Evolutionary conservation across 2,113 vertebrate genomes (phyloP).

Genomic region (Columba janthina): DNA sequence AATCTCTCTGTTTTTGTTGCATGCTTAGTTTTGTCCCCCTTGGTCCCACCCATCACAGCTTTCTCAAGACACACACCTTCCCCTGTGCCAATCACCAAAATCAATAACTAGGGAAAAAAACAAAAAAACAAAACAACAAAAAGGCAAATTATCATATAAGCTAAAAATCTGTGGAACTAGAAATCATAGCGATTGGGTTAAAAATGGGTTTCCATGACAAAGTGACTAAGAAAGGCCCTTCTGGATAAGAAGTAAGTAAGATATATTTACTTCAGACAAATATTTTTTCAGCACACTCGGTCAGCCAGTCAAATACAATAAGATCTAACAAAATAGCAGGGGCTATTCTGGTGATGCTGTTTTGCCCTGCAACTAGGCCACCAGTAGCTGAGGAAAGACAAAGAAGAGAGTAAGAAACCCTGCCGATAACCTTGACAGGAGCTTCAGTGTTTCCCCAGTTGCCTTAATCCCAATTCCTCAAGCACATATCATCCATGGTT

Average conservation of each 20-base stretch:
- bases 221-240: neutral
- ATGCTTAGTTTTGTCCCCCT: neutral
- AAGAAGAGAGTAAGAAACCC: neutral
- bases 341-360: neutral
- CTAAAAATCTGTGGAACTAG: neutral
- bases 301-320: neutral
- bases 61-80: neutral
- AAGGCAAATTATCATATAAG: neutral
- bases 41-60: neutral
- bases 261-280: neutral
- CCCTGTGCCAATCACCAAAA: neutral
- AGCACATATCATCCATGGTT: neutral
- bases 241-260: neutral
- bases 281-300: neutral
- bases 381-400: neutral
- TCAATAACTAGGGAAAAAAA: neutral
- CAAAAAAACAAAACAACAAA: neutral
- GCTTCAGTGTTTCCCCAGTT: neutral
- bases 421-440: neutral
- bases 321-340: neutral
- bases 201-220: neutral
- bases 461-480: neutral
- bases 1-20: neutral
- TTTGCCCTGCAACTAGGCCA: neutral
- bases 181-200: neutral